These are phyloP conservation scores for Cylindroiulus punctatus DNA, from an alignment of 2,888 invertebrate genomes.

Conservation along the genomic window DNA sequence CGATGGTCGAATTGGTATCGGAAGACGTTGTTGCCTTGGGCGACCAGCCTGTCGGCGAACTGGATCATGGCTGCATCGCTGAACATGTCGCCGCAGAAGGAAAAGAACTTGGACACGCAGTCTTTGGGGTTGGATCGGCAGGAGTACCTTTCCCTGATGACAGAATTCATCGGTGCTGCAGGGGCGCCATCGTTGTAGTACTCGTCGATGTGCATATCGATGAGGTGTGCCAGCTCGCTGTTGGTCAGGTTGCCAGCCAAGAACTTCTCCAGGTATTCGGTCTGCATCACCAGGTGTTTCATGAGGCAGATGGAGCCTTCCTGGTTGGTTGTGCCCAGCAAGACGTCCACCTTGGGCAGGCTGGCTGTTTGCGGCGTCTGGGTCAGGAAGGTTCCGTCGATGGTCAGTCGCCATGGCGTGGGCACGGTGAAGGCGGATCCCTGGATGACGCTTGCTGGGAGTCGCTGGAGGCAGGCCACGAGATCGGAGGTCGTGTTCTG, in stretches of 20 bases:
- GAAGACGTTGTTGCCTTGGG: slow-evolving; percentile 58
- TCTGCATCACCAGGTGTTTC: slow-evolving; percentile 59
- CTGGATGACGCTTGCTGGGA: slow-evolving; percentile 59
- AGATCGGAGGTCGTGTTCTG: slow-evolving; percentile 30
- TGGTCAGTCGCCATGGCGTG: slow-evolving; percentile 62
- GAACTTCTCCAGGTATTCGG: slow-evolving; percentile 59
- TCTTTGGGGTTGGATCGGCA: slow-evolving; percentile 44
- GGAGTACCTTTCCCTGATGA: slow-evolving; percentile 48
- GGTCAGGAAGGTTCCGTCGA: slow-evolving; percentile 61
- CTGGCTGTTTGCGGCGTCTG: slow-evolving; percentile 60
- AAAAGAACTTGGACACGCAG: slow-evolving; percentile 57
- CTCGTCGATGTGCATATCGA: slow-evolving; percentile 48
- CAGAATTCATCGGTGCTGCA: not conserved
- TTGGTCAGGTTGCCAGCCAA: slow-evolving; percentile 57
- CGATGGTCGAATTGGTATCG: slow-evolving; percentile 62
- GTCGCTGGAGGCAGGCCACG: slow-evolving; percentile 59
- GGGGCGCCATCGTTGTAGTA: slow-evolving; percentile 11
- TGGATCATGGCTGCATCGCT: slow-evolving; percentile 58
- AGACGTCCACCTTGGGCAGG: slow-evolving; percentile 59
- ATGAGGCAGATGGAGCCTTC: slow-evolving; percentile 62
- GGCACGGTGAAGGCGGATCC: slow-evolving; percentile 59
- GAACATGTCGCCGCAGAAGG: slow-evolving; percentile 60
- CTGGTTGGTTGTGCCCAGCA: slow-evolving; percentile 61
- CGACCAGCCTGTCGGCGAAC: slow-evolving; percentile 58
- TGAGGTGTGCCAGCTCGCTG: slow-evolving; percentile 57